Conservation (phyloP, 2,797 vertebrate species). For the Chelmon rostratus region DNA sequence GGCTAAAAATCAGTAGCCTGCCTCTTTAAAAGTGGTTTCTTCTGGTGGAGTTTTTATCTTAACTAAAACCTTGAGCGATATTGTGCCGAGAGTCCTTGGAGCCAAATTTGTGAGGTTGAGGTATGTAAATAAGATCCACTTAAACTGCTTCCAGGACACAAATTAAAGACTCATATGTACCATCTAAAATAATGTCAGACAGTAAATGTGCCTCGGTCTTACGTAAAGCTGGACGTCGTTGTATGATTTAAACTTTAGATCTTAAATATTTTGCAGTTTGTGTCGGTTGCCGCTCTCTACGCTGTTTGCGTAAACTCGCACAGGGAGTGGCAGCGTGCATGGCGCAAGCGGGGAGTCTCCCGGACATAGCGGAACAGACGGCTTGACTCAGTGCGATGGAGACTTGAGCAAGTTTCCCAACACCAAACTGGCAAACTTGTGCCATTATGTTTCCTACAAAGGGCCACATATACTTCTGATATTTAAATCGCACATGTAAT, state of each 20-base stretch:
- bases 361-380: constrained; percentile 78
- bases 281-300: constrained; percentile 45
- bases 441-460: rapidly evolving
- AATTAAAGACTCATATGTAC: neutral
- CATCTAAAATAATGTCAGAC: too few species aligned
- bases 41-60: neutral
- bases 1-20: too few species aligned
- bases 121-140: neutral
- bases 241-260: neutral
- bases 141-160: neutral
- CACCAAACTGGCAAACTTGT: neutral
- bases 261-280: neutral
- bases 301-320: constrained; percentile 62
- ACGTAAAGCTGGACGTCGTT: neutral
- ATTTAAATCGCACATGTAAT: rapidly evolving
- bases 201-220: neutral
- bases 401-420: constrained; percentile 24
- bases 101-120: neutral
- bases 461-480: rapidly evolving
- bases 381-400: constrained; percentile 35
- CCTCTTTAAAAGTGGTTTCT: too few species aligned
- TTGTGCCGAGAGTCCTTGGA: too few species aligned
- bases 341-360: constrained; percentile 76
- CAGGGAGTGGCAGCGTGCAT: constrained; percentile 67
- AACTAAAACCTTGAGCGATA: neutral